Evolutionary conservation across 2,113 vertebrate genomes (phyloP), one percentile per base, ranked within the genome.

Genomic region (Pristiophorus japonicus): DNA sequence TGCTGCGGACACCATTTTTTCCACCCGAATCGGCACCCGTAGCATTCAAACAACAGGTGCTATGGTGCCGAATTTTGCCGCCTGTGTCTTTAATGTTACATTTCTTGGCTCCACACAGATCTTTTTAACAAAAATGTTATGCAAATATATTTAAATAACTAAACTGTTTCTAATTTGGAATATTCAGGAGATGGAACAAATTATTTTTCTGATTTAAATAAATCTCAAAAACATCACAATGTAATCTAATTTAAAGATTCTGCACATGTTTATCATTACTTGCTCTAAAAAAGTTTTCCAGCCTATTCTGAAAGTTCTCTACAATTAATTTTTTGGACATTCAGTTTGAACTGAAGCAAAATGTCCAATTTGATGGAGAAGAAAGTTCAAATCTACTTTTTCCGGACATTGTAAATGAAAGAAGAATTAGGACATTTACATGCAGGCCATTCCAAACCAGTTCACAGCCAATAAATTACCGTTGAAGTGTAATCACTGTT

Each of bases 71-170:
- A 51, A 51, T 51, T 51, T 51, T 51, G 51, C 4, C 51, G 51
- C 24, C 47, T 11, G 12, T 88, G 75, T 78, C 27, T 90, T 55
- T 90, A 59, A 59, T 90, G 10, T 90, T 1, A 59, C 4, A 34
- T 55, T 90, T 51, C 45, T 51, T 87, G 84, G 51, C n/a, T 47
- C 27, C 51, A 62, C 51, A 59, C 51, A 34, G 78, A 81, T 90
- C 0, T 30, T 90, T 59, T 90, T 55, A 4, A 90, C 16, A 55
- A 90, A 90, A 10, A 30, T 59, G 14, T 59, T 90, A 90, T 59
- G 47, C 30, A 90, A 90, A 90, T 90, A 62, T 90, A 62, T 90
- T 90, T 30, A 59, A 90, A 59, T 90, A 90, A 55, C 51, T 90
- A 90, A 47, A 90, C 87, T 59, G 47, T 16, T 90, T 34, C 51